A percentile compares a stretch with the other conserved stretches of the same genome.
Conservation (phyloP, 2,888 invertebrate genomes). For the Cantharis rustica region DNA sequence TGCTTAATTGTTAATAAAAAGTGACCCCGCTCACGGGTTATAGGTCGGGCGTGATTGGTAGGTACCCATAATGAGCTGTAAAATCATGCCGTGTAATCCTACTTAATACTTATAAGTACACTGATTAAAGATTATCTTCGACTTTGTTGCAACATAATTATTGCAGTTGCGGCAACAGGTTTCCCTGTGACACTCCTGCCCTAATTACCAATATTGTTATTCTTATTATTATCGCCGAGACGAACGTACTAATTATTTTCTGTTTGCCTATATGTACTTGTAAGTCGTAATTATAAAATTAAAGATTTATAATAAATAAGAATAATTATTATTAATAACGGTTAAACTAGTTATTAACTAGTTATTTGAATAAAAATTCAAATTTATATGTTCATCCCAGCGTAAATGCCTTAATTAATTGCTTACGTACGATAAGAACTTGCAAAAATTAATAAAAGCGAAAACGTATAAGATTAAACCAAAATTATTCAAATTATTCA, state of each 20-base stretch:
- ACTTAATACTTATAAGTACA: neutral
- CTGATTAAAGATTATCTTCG: neutral
- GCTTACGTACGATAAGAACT: neutral
- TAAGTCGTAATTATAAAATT: neutral
- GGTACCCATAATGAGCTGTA: slow-evolving; percentile 34
- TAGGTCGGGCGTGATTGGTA: slow-evolving; percentile 40
- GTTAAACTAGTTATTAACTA: neutral
- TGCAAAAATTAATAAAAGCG: neutral
- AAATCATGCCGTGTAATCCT: slow-evolving; percentile 23
- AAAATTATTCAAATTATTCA: neutral
- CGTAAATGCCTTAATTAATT: neutral
- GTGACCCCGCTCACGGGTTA: slow-evolving; percentile 37
- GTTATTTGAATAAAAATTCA: neutral
- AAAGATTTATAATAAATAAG: neutral
- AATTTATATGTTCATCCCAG: neutral
- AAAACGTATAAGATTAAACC: neutral
- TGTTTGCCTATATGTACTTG: neutral
- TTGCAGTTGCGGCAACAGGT: slow-evolving; percentile 18
- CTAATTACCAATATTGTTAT: slow-evolving; percentile 12
- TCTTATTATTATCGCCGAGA: neutral
- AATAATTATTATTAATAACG: neutral
- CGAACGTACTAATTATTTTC: neutral
- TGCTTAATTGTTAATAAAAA: slow-evolving; percentile 23
- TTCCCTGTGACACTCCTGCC: slow-evolving; percentile 21
- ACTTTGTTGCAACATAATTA: slow-evolving; percentile 10